Evolutionary conservation across 2,888 invertebrate genomes (phyloP).

Genomic region (Papilio gigon): DNA sequence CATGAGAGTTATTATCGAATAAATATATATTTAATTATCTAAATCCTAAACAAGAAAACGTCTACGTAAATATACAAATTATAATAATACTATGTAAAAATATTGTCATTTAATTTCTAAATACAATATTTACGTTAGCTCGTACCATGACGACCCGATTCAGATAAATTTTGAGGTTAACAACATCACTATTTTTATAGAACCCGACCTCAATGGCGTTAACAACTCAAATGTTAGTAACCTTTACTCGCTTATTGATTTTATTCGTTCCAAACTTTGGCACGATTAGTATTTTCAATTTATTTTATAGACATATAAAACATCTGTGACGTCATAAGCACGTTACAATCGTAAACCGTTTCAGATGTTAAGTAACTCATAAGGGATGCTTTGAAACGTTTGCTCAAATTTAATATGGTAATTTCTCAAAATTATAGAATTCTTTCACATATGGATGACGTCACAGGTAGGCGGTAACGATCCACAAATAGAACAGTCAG

Average conservation of each 20-base stretch:
- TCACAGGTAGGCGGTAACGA: background rate
- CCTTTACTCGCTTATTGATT: slow-evolving; percentile 18
- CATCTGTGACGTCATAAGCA: background rate
- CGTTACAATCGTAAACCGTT: background rate
- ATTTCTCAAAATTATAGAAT: background rate
- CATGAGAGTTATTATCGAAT: too few species aligned
- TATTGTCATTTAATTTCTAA: slow-evolving; percentile 4
- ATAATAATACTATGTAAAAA: background rate
- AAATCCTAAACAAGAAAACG: too few species aligned
- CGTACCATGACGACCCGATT: background rate
- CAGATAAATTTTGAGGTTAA: slow-evolving; percentile 30
- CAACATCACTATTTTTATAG: slow-evolving; percentile 29
- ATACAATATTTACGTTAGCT: background rate
- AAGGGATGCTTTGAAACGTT: too few species aligned
- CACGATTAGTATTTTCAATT: background rate
- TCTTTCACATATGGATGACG: slow-evolving; percentile 14
- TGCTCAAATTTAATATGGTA: too few species aligned
- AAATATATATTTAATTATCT: too few species aligned
- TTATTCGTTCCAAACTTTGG: background rate
- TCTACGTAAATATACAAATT: too few species aligned
- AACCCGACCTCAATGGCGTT: slow-evolving; percentile 15
- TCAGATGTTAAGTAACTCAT: background rate
- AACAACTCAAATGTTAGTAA: slow-evolving; percentile 25
- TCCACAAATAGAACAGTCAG: slow-evolving; percentile 12
- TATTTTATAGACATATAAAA: background rate